Conservation (phyloP, 2,113 vertebrate species). For the Thoracochromis brauschi region DNA sequence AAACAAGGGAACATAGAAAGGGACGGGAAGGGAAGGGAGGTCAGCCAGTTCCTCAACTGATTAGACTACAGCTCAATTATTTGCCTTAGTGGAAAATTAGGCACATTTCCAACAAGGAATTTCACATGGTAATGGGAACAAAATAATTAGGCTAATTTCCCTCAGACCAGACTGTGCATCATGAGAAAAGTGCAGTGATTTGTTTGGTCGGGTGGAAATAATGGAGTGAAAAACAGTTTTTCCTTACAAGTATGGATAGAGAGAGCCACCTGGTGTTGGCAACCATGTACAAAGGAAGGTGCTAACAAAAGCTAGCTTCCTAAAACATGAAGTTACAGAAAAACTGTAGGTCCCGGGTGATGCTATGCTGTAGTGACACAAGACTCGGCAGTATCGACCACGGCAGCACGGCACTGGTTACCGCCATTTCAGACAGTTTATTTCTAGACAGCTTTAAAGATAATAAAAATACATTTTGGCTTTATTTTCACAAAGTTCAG, state of each 20-base stretch:
- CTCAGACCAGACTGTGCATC: background rate
- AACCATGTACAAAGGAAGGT: background rate
- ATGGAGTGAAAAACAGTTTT: background rate
- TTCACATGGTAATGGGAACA: conserved; percentile 11
- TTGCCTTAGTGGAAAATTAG: conserved; percentile 9
- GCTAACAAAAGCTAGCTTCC: background rate
- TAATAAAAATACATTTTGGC: background rate
- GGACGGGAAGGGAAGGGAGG: background rate
- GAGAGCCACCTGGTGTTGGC: background rate
- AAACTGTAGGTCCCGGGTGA: background rate
- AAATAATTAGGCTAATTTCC: conserved; percentile 33
- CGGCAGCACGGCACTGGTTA: background rate
- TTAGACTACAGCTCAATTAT: conserved; percentile 12
- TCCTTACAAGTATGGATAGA: background rate
- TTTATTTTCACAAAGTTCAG: background rate
- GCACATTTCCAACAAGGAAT: background rate
- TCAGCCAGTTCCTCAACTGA: background rate
- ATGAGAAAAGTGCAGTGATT: background rate
- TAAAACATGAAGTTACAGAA: background rate
- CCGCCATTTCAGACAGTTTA: fast-evolving
- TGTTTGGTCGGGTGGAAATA: background rate
- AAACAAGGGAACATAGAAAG: background rate
- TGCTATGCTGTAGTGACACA: background rate
- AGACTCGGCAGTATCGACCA: background rate
- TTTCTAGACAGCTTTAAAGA: background rate